Evolutionary conservation across 2,888 invertebrate species (phyloP).

Genomic region (Dinocampus coccinellae): DNA sequence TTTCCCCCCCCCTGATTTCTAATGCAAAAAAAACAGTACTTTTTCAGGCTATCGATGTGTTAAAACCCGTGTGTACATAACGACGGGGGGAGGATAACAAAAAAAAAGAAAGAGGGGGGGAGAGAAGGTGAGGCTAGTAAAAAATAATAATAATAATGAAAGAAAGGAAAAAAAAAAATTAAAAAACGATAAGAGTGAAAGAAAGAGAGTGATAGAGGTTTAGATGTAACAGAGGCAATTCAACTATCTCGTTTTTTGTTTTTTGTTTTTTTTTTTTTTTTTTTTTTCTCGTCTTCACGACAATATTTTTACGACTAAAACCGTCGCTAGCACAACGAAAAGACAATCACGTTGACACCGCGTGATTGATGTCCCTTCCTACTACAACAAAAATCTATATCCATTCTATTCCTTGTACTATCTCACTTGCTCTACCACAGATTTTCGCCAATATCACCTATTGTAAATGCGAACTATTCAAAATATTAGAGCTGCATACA

Average conservation of each 20-base stretch:
- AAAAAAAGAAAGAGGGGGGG: not conserved
- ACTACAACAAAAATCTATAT: slow-evolving; percentile 54
- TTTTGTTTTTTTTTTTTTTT: too few relatives aligned
- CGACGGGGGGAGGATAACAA: not conserved
- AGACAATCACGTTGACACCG: slow-evolving; percentile 69
- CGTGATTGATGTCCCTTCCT: slow-evolving; percentile 67
- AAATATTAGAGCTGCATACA: slow-evolving; percentile 68
- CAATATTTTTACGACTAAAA: slow-evolving; percentile 59
- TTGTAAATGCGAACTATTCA: slow-evolving; percentile 70
- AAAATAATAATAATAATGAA: too few relatives aligned
- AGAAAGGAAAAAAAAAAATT: too few relatives aligned
- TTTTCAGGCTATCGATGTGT: slow-evolving; percentile 1
- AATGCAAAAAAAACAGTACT: not conserved
- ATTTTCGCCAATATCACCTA: slow-evolving; percentile 67
- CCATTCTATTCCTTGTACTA: slow-evolving; percentile 25
- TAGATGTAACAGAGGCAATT: slow-evolving; percentile 8
- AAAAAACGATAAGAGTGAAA: too few relatives aligned
- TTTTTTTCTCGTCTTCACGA: slow-evolving; percentile 42
- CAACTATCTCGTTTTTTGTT: too few relatives aligned
- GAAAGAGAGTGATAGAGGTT: too few relatives aligned
- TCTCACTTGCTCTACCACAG: slow-evolving; percentile 42
- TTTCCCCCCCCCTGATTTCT: not conserved
- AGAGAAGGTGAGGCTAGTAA: too few relatives aligned
- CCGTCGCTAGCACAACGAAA: slow-evolving; percentile 53
- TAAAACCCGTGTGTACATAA: not conserved